These are phyloP conservation scores for Xiphophorus hellerii DNA, from an alignment of 2,113 vertebrate species.

Conservation along the genomic window DNA sequence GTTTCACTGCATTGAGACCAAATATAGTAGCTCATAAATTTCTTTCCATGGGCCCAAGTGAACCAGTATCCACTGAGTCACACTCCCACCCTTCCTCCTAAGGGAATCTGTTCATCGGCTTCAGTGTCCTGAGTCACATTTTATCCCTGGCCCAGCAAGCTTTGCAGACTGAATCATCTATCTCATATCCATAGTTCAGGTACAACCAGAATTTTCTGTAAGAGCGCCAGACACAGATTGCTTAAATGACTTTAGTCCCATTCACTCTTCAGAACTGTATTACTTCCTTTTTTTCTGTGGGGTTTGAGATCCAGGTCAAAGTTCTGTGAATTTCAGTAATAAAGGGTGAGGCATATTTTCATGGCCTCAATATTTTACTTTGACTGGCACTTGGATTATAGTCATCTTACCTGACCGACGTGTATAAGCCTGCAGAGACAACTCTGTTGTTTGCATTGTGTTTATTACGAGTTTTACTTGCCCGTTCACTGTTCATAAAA, in stretches of 20 bases:
- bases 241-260: conserved; percentile 7
- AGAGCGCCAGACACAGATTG: conserved; percentile 5
- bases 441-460: conserved; percentile 3
- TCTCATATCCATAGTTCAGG: conserved; percentile 19
- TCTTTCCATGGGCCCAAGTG: conserved; percentile 50
- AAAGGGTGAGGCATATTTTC: conserved; percentile 14
- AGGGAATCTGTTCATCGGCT: conserved; percentile 56
- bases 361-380: conserved; percentile 3
- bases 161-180: conserved; percentile 23
- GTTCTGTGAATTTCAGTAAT: neutral
- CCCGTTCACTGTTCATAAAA: neutral
- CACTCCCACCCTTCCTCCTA: conserved; percentile 21
- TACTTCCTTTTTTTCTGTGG: neutral
- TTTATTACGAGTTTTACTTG: neutral
- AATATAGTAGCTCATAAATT: conserved; percentile 66
- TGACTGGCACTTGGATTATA: conserved; percentile 9
- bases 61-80: conserved; percentile 52
- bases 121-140: conserved; percentile 65
- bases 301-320: neutral
- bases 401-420: conserved; percentile 39
- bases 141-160: conserved; percentile 45
- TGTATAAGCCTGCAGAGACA: conserved; percentile 10
- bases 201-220: conserved; percentile 18
- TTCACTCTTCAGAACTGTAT: neutral
- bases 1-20: conserved; percentile 26